phyloP scores from a whole-genome alignment of 1,140 invertebrate species.

The Wasmannia auropunctata region DNA sequence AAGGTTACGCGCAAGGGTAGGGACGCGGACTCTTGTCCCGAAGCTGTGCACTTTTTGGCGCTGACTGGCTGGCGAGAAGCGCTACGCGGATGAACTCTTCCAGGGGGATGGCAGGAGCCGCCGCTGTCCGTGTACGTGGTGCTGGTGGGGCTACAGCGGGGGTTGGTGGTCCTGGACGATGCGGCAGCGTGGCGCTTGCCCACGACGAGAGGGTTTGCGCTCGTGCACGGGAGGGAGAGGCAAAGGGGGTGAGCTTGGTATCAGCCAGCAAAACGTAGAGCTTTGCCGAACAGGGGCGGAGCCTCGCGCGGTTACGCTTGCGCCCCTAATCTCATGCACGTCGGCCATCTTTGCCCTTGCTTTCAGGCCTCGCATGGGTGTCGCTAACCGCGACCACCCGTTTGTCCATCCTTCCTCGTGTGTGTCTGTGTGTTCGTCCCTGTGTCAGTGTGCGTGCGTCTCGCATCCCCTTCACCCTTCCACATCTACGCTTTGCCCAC shows the following conservation, averaged over 20 bases:
- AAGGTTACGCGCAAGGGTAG: constrained; percentile 26
- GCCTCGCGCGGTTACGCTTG: constrained; percentile 73
- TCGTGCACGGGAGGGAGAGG: not conserved
- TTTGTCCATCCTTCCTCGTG: constrained; percentile 73
- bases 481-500: constrained; percentile 26
- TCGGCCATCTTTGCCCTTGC: constrained; percentile 81
- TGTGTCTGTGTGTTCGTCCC: constrained; percentile 52
- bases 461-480: constrained; percentile 54
- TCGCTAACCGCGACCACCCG: constrained; percentile 81
- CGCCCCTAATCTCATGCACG: constrained; percentile 64
- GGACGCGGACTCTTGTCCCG: constrained; percentile 66
- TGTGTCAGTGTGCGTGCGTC: not conserved
- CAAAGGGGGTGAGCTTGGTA: constrained; percentile 54
- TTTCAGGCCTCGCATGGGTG: constrained; percentile 65
- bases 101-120: constrained; percentile 67
- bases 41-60: constrained; percentile 72
- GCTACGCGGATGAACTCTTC: constrained; percentile 79
- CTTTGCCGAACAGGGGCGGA: constrained; percentile 74
- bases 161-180: constrained; percentile 59
- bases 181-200: constrained; percentile 69
- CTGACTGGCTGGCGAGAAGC: constrained; percentile 69
- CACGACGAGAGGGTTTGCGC: constrained; percentile 70
- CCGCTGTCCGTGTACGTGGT: constrained; percentile 41
- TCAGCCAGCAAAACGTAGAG: constrained; percentile 64
- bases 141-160: constrained; percentile 64